Conservation (phyloP, 2,113 vertebrate species). For the Barnardius zonarius region DNA sequence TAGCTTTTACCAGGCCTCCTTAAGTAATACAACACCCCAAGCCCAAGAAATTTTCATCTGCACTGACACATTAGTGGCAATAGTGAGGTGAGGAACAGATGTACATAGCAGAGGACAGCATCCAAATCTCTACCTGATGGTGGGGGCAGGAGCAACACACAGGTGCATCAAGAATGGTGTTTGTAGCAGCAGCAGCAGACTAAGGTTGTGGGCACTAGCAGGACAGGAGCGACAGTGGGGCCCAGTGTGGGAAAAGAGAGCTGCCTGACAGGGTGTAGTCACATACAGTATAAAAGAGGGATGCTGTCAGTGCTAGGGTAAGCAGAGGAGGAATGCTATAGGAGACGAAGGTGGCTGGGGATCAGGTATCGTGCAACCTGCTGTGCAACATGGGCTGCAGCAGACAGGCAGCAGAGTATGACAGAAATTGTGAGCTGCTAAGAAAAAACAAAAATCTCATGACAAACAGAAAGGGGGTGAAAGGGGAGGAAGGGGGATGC, state of each 20-base stretch:
- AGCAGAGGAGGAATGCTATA: background rate
- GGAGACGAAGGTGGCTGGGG: background rate
- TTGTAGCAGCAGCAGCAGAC: background rate
- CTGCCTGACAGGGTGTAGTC: background rate
- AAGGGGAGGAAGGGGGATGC: background rate
- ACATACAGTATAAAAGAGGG: accelerated
- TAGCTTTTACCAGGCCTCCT: background rate
- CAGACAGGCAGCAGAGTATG: background rate
- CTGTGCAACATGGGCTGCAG: background rate
- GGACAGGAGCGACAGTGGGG: background rate
- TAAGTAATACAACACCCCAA: background rate
- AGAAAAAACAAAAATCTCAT: background rate
- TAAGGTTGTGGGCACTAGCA: background rate
- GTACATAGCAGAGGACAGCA: background rate
- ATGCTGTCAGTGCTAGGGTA: background rate
- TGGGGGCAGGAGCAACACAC: no score
- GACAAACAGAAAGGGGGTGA: background rate
- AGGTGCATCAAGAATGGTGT: accelerated
- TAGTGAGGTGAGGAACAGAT: accelerated
- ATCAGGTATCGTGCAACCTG: background rate
- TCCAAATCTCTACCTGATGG: background rate
- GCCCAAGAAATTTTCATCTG: background rate
- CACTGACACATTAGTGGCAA: background rate
- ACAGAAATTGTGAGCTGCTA: accelerated
- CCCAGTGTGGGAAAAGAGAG: accelerated